Base-by-base conservation (phyloP, 2,888 invertebrate genomes). In the Eupithecia subfuscata region DNA sequence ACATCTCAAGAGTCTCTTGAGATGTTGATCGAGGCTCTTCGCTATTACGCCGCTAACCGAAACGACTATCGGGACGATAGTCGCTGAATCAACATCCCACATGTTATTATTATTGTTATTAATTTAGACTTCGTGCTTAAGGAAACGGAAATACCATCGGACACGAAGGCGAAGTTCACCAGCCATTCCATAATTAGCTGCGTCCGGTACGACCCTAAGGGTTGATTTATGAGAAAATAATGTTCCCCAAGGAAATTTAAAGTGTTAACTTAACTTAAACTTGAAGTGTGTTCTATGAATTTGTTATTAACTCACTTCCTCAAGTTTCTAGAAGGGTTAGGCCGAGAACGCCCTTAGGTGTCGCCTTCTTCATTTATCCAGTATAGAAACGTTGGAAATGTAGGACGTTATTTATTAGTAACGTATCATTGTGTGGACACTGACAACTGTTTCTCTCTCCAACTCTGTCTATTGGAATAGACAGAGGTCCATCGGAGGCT, bases 201-300 rank as follows among this genome's bases (percentile, higher is more conserved):
- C 68, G 56, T 18, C 65, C 82, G 81, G 84, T 83, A 84, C 86
- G 88, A 87, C 89, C 90, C 84, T 76, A 79, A 90, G 90, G 91
- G 89, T 91, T 93, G 93, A 94, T 94, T 94, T 92, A 94, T 92
- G 89, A 83, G 89, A 88, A 93, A 91, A 91, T 93, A 92, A 93
- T 93, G 89, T 88, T 88, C 91, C 86, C 84, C 82, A 73, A 89
- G 90, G 90, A 91, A 92, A 90, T 91, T 89, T 88, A 85, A 83
- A 86, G 86, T 86, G 84, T 84, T 86, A 84, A 83, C 82, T 83
- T 84, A 82, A 83, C 82, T 85, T 80, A 81, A 87, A 86, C 84
- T 87, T 87, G 80, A 85, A 85, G 84, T 84, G 85, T 85, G 82
- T 79, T 75, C 81, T 81, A 82, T 81, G 82, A 86, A 86, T 87